Conservation (phyloP, 2,113 vertebrate species). For the Mirza zaza region DNA sequence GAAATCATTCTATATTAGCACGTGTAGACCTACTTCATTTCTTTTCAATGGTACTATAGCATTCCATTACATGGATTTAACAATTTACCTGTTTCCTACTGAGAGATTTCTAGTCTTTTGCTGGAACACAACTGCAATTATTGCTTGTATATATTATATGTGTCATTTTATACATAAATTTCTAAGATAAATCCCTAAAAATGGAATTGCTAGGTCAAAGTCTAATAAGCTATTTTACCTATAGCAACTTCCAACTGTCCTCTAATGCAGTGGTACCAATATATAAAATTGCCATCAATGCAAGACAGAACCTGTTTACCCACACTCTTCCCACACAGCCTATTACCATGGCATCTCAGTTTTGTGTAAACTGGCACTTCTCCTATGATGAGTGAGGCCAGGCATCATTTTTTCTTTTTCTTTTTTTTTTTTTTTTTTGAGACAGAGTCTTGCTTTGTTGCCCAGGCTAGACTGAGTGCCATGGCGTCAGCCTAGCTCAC, state of each 20-base stretch:
- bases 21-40: neutral
- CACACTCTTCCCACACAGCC: neutral
- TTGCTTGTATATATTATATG: neutral
- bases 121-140: neutral
- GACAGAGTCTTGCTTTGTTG: too few species aligned
- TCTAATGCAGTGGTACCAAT: neutral
- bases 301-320: neutral
- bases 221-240: constrained; percentile 23
- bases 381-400: neutral
- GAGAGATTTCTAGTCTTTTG: neutral
- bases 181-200: constrained; percentile 37
- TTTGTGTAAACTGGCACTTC: constrained; percentile 1
- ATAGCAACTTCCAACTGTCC: neutral
- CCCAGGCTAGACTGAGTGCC: too few species aligned
- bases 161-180: neutral
- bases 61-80: neutral
- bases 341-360: neutral
- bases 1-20: neutral
- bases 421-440: too few species aligned
- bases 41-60: neutral
- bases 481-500: too few species aligned
- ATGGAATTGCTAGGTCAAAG: neutral
- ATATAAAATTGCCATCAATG: neutral
- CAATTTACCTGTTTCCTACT: neutral
- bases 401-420: neutral